These are phyloP conservation scores for Scaptodrosophila lebanonensis DNA, from an alignment of 1,140 invertebrate genomes.

Conservation along the genomic window DNA sequence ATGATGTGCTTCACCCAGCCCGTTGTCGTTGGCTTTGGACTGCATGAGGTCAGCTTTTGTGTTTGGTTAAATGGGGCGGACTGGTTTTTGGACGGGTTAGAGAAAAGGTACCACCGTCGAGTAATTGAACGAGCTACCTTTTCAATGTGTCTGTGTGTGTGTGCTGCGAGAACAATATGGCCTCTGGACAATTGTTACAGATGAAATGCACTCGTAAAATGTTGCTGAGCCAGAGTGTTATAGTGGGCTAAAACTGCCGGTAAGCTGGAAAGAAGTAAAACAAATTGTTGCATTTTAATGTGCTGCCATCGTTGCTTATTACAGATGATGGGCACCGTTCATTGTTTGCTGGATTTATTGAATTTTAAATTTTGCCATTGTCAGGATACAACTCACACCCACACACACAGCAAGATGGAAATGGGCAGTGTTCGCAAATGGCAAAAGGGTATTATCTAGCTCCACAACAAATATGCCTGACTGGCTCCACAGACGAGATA, in stretches of 20 bases:
- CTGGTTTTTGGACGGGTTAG: too few relatives aligned
- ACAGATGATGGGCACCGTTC: conserved; percentile 25
- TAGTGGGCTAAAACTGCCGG: conserved; percentile 28
- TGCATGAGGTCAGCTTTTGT: conserved; percentile 68
- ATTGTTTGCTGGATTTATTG: conserved; percentile 52
- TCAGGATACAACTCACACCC: too few relatives aligned
- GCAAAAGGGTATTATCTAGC: too few relatives aligned
- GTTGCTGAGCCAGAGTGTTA: conserved; percentile 43
- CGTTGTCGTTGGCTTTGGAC: conserved; percentile 52
- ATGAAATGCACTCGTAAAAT: conserved; percentile 73
- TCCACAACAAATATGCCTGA: too few relatives aligned
- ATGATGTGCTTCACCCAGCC: conserved; percentile 34
- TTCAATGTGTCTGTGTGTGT: conserved; percentile 12
- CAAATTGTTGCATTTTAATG: conserved; percentile 75
- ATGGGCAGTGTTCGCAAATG: too few relatives aligned
- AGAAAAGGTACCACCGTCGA: too few relatives aligned
- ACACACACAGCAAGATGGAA: too few relatives aligned
- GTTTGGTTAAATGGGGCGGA: conserved; percentile 18
- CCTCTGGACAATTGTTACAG: conserved; percentile 71
- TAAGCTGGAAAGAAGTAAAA: conserved; percentile 61
- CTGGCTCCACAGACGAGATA: too few relatives aligned
- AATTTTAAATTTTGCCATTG: conserved; percentile 68
- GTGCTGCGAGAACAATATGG: conserved; percentile 27
- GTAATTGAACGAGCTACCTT: conserved; percentile 8
- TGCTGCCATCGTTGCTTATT: conserved; percentile 33